phyloP scores from a whole-genome alignment of 1,140 invertebrate species.

The Drosophila ficusphila region DNA sequence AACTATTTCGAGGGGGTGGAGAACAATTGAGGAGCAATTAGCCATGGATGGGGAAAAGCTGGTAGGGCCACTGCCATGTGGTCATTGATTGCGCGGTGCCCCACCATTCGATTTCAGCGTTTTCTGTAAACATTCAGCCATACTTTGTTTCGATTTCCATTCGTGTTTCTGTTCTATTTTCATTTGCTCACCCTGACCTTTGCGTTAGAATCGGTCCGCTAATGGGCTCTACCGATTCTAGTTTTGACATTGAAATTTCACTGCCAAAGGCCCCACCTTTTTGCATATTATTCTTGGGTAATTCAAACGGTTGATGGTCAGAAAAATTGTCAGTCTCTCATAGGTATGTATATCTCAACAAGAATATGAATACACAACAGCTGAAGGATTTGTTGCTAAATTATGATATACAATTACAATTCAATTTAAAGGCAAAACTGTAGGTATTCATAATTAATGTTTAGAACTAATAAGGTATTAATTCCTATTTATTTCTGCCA shows the following conservation, averaged over 20 bases:
- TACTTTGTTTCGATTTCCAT: conserved; percentile 21
- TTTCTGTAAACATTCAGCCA: conserved; percentile 28
- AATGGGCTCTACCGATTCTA: conserved; percentile 7
- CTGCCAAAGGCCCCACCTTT: conserved; percentile 15
- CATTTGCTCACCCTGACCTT: conserved; percentile 38
- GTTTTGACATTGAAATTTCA: conserved; percentile 47
- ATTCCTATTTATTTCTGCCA: too few relatives aligned
- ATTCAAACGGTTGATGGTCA: background rate
- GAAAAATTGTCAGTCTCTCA: conserved; percentile 11
- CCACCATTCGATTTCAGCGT: conserved; percentile 13
- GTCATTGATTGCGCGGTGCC: conserved; percentile 33
- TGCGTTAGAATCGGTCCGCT: background rate
- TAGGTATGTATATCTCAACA: too few relatives aligned
- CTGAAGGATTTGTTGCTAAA: too few relatives aligned
- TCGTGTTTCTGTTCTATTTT: conserved; percentile 19
- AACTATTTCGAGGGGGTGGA: conserved; percentile 18
- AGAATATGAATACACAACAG: too few relatives aligned
- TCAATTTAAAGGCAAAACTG: too few relatives aligned
- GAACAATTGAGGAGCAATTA: conserved; percentile 39
- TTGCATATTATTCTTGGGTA: background rate
- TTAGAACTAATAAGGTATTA: too few relatives aligned
- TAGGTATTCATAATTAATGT: too few relatives aligned
- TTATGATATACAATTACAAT: too few relatives aligned
- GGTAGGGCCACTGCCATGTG: conserved; percentile 1
- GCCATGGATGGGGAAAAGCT: background rate